Evolutionary conservation across 2,797 vertebrate species (phyloP).

Genomic region (Anabacerthia variegaticeps): DNA sequence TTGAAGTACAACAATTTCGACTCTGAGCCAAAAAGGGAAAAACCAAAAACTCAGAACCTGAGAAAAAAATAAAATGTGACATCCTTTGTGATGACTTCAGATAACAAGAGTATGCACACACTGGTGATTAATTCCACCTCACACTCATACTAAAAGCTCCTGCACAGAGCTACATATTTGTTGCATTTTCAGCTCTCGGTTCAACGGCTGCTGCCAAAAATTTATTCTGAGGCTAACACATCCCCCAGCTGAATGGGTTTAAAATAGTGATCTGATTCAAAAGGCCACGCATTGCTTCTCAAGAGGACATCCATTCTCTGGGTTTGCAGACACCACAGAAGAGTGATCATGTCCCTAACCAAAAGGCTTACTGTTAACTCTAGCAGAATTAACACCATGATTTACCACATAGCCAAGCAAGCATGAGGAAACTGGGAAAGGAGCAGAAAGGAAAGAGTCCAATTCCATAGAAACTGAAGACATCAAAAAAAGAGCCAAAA

Average conservation of each 20-base stretch:
- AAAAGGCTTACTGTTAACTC: neutral
- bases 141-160: neutral
- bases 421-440: neutral
- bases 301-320: neutral
- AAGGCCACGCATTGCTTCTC: neutral
- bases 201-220: constrained; percentile 13
- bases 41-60: neutral
- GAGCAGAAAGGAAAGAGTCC: neutral
- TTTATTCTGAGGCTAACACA: constrained; percentile 8
- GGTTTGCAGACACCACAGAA: neutral
- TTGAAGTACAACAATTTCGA: neutral
- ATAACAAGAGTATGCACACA: neutral
- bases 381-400: neutral
- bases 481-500: neutral
- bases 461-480: neutral
- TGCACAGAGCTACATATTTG: neutral
- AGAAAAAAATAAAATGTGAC: neutral
- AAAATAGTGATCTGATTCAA: constrained; percentile 1
- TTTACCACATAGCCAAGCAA: neutral
- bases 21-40: neutral
- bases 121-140: neutral
- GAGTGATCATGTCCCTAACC: neutral
- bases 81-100: neutral
- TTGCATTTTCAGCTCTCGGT: constrained; percentile 19
- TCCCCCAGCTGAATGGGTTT: neutral